Evolutionary conservation across 2,797 vertebrate genomes (phyloP).

Genomic region (Poeciliopsis presidionis): DNA sequence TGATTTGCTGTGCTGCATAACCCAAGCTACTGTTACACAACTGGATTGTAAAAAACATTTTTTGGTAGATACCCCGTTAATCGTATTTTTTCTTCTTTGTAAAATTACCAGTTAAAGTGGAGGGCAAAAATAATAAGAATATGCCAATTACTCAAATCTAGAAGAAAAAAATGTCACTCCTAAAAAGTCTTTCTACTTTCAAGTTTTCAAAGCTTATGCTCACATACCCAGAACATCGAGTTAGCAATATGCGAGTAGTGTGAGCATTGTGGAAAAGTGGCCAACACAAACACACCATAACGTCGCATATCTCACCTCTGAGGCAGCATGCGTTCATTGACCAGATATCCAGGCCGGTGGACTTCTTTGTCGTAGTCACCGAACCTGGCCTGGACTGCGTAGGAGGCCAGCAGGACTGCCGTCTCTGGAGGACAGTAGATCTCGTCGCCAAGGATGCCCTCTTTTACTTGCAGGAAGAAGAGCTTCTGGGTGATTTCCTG

Average conservation of each 20-base stretch:
- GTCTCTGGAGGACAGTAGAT: slow-evolving; percentile 98
- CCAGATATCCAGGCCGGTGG: slow-evolving; percentile 90
- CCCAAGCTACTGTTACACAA: neutral
- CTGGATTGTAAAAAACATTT: neutral
- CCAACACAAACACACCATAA: neutral
- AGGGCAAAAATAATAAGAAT: neutral
- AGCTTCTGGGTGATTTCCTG: slow-evolving; percentile 98
- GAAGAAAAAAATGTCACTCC: neutral
- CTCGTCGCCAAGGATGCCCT: slow-evolving; percentile 91
- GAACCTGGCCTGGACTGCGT: slow-evolving; percentile 95
- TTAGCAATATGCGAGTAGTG: neutral
- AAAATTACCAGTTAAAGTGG: neutral
- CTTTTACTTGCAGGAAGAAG: slow-evolving; percentile 97
- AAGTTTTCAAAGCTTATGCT: neutral
- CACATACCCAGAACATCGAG: neutral
- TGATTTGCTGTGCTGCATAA: neutral
- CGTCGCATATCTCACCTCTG: slow-evolving; percentile 83
- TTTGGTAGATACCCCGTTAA: neutral
- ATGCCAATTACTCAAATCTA: neutral
- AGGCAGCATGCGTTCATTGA: slow-evolving; percentile 89
- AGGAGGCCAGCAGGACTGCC: slow-evolving; percentile 94
- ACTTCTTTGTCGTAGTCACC: slow-evolving; percentile 90
- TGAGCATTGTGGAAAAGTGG: neutral
- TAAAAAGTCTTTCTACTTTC: neutral
- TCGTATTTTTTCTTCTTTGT: neutral